Base-by-base conservation (phyloP, 2,113 vertebrate genomes). In the Typhlomys cinereus region DNA sequence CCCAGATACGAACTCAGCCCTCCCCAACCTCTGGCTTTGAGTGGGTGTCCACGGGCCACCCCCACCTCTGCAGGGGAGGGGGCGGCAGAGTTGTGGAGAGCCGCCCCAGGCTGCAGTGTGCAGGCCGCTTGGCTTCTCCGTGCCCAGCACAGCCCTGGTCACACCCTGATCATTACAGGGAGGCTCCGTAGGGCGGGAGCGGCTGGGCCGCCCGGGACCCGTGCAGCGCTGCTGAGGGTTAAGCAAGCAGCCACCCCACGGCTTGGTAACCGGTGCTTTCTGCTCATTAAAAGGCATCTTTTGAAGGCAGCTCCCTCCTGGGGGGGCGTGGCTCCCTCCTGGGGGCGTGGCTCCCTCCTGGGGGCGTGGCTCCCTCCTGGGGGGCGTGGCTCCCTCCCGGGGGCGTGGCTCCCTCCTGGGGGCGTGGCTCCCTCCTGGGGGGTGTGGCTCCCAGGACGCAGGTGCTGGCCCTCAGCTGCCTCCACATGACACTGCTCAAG, bases 131-230 rank as follows among this genome's bases (percentile, higher is more conserved):
- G 85, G 88, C 41, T 90, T 70, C 52, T 70, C 85, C 85, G 90
- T 41, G 17, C 75, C 93, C 23, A 90, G 80, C 87, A 52, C 81
- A 73, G 89, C 59, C 75, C 46, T 85, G 15, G 27, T 95, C 97
- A 96, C 95, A 88, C 96, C 95, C 69, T 4, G 23, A 92, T 92
- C 94, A 91, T 93, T 48, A 95, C n/a, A 67, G 80, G 12, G 75
- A 94, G 87, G 73, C 87, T 95, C 94, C 92, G 57, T 88, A 92
- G 95, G 93, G 93, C 86, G 93, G 92, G 96, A 92, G 89, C 96
- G 95, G 94, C 92, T 78, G 93, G 85, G 91, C 50, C 7, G 93
- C 95, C 94, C 94, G 78, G 57, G 84, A 95, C 79, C 85, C 12
- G 76, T 36, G 57, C n/a, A 84, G 54, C 52, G 70, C 86, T 74